phyloP scores from a whole-genome alignment of 2,113 vertebrate species.

The Xiphophorus maculatus region DNA sequence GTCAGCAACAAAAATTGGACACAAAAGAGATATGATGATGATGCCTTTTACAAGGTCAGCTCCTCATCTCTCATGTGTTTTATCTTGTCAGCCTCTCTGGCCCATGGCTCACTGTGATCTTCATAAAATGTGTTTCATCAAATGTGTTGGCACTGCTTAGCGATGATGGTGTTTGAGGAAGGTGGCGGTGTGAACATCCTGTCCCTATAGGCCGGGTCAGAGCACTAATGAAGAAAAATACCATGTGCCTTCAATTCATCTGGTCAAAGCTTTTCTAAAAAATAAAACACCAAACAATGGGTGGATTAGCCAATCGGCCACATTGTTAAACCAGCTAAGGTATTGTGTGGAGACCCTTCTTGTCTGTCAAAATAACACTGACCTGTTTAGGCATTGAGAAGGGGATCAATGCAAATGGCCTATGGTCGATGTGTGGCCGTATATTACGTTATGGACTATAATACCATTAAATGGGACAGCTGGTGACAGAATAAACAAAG shows the following conservation, averaged over 20 bases:
- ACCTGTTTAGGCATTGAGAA: background rate
- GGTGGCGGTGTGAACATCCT: background rate
- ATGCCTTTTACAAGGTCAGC: conserved; percentile 51
- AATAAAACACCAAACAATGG: no score
- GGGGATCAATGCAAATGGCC: background rate
- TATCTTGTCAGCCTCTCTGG: conserved; percentile 17
- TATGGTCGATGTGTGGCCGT: no score
- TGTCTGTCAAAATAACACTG: background rate
- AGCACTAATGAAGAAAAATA: background rate
- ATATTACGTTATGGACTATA: no score
- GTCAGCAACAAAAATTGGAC: conserved; percentile 29
- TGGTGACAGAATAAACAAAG: no score
- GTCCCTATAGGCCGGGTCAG: background rate
- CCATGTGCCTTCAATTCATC: background rate
- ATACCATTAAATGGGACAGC: no score
- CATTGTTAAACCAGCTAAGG: no score
- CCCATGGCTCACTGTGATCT: conserved; percentile 12
- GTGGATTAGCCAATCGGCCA: no score
- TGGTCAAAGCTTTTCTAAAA: conserved; percentile 13
- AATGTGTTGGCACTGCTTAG: conserved; percentile 28
- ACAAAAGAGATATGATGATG: conserved; percentile 17
- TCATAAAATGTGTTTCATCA: conserved; percentile 53
- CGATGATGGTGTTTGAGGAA: conserved; percentile 15
- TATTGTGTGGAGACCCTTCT: background rate
- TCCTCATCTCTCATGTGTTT: conserved; percentile 19